Base-by-base conservation (phyloP, 2,113 vertebrate genomes). In the Lepus americanus region DNA sequence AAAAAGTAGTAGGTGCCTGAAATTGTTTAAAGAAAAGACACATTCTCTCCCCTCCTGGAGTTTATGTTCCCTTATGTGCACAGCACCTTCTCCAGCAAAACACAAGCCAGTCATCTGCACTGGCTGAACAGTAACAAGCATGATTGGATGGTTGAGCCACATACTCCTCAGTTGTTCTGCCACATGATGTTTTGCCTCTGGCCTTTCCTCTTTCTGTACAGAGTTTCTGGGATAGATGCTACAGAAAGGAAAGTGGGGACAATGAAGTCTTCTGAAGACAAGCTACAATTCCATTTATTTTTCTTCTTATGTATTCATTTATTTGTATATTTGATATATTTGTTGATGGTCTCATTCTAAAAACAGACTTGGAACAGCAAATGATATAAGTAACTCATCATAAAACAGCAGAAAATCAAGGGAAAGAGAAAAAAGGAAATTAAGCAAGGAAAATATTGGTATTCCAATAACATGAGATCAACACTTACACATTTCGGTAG, bases 321-420 rank as follows among this genome's bases (percentile, higher is more conserved):
- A 33, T n/a, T 70, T 39, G 61, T 86, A 44, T 39, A 70, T 29
- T 11, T 89, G 59, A 23, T n/a, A 3, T 20, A 25, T 74, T 74
- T 73, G 22, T 1, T 61, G n/a, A 4, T 73, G 22, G 20, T 0
- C 23, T 70, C 17, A n/a, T 74, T 80, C 17, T 53, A 81, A 77
- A 66, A 77, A 76, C 11, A 39, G 17, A 69, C 59, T 80, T 85
- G 67, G 85, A 77, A 55, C 36, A n/a, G n/a, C 51, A 66, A 81
- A 20, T 20, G 36, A 69, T 36, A 33, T n/a, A 67, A 81, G 20
- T 13, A 23, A 9, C 11, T 22, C 7, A 27, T 55, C 31, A 36
- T 39, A 91, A 89, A 96, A 91, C 44, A 33, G 3, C 20, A 85
- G 80, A 78, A 74, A 20, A 29, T 31, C 22, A 59, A 66, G 20